phyloP scores from a whole-genome alignment of 2,888 invertebrate genomes.

The Leucoma salicis region DNA sequence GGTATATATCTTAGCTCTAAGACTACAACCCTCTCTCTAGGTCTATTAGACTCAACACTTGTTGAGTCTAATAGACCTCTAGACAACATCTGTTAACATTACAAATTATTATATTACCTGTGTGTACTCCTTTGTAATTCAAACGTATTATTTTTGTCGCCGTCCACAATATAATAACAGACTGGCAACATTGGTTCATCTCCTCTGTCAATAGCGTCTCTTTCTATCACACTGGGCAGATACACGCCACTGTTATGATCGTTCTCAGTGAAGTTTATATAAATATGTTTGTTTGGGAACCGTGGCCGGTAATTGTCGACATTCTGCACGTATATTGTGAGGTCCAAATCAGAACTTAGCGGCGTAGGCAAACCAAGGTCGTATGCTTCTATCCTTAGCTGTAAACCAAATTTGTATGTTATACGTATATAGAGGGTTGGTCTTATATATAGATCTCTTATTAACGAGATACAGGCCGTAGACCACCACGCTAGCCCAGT shows the following conservation, averaged over 20 bases:
- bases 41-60: no score
- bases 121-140: slow-evolving; percentile 88
- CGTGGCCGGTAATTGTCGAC: slow-evolving; percentile 95
- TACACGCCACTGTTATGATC: slow-evolving; percentile 82
- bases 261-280: slow-evolving; percentile 88
- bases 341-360: slow-evolving; percentile 92
- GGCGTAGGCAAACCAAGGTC: slow-evolving; percentile 94
- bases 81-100: no score
- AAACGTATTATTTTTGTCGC: slow-evolving; percentile 89
- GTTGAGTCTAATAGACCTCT: no score
- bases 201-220: slow-evolving; percentile 92
- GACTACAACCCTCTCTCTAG: no score
- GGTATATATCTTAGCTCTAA: no score
- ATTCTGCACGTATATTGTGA: slow-evolving; percentile 93
- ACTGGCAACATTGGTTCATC: slow-evolving; percentile 91
- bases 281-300: slow-evolving; percentile 87
- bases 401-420: no score
- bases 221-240: slow-evolving; percentile 91
- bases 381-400: slow-evolving; percentile 95
- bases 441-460: no score
- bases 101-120: no score
- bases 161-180: slow-evolving; percentile 96
- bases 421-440: no score
- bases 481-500: no score
- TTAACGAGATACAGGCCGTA: no score